A percentile compares a stretch with the other conserved stretches of the same genome.
Evolutionary conservation across 2,113 vertebrate species (phyloP).

Genomic region (Neolamprologus longior): DNA sequence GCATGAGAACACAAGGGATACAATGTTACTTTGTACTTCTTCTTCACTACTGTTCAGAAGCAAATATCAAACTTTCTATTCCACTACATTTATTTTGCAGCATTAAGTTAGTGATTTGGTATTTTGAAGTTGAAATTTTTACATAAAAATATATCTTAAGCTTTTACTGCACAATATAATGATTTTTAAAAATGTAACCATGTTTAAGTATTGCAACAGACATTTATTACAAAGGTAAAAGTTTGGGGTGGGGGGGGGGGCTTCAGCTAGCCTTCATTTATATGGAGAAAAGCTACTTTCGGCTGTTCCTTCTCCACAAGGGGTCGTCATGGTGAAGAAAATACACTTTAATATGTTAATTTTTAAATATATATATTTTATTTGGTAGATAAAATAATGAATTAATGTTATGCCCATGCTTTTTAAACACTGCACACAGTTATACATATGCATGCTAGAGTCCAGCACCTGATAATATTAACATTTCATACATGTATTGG

Average conservation of each 20-base stretch:
- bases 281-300: background rate
- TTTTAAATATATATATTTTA: background rate
- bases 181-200: accelerated
- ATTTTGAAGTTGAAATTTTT: background rate
- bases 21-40: background rate
- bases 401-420: background rate
- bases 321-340: background rate
- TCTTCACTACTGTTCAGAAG: background rate
- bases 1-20: background rate
- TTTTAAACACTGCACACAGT: background rate
- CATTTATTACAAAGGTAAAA: background rate
- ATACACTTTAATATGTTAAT: background rate
- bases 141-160: background rate
- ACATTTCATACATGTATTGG: background rate
- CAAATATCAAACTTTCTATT: background rate
- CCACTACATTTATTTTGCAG: background rate
- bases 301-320: background rate
- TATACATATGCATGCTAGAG: background rate
- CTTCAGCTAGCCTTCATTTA: background rate
- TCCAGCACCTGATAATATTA: background rate
- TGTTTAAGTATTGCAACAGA: background rate
- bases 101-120: background rate
- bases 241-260: accelerated
- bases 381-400: background rate
- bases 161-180: background rate